A percentile compares a stretch with the other conserved stretches of the same genome.
These are phyloP conservation scores for Amazonetta brasiliensis DNA, from an alignment of 2,797 vertebrate species.

Conservation along the genomic window DNA sequence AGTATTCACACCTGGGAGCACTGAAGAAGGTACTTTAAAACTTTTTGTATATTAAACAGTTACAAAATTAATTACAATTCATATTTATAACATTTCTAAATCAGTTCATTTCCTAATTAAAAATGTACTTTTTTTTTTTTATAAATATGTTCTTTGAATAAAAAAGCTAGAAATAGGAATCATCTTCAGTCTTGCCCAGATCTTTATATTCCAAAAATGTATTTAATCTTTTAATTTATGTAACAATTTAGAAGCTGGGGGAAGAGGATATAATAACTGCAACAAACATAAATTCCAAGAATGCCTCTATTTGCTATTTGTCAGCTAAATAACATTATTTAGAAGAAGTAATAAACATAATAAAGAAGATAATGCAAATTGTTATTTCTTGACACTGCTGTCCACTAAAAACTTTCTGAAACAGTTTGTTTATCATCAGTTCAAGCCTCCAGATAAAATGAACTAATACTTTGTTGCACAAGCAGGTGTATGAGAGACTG, in stretches of 20 bases:
- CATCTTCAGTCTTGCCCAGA: background rate
- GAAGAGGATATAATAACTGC: background rate
- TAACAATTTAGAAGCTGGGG: background rate
- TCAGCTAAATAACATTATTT: background rate
- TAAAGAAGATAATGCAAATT: background rate
- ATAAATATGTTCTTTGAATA: background rate
- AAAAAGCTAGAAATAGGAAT: background rate
- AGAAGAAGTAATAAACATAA: background rate
- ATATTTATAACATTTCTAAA: background rate
- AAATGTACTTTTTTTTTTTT: background rate
- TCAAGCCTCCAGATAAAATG: background rate
- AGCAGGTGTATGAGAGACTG: background rate
- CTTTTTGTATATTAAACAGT: background rate
- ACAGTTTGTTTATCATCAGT: background rate
- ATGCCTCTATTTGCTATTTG: background rate
- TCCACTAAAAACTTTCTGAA: background rate
- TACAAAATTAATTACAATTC: background rate
- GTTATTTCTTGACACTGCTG: background rate
- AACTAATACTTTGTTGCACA: background rate
- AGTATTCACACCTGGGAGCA: background rate
- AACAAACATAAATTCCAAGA: background rate
- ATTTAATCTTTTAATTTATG: background rate
- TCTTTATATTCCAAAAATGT: background rate
- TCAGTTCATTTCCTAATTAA: background rate
- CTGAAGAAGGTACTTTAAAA: background rate